Percentiles rank a stretch among this genome's conserved stretches.
Evolutionary conservation across 2,888 invertebrate species (phyloP).

Genomic region (Drosophila tanythrix): DNA sequence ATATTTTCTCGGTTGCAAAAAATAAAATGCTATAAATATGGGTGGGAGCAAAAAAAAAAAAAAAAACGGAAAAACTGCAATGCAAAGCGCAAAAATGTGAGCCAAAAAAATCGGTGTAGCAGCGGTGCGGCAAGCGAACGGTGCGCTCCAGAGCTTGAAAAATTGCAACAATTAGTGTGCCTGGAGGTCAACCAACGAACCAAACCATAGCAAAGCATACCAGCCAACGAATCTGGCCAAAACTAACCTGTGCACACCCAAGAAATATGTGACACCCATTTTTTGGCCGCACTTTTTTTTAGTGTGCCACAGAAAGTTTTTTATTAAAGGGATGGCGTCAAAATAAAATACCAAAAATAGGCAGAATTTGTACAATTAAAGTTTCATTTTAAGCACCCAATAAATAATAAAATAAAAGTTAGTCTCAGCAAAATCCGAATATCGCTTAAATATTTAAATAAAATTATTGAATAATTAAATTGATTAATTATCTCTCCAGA

Average conservation of each 20-base stretch:
- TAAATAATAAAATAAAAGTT: not conserved
- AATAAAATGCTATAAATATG: not conserved
- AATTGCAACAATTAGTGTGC: conserved; percentile 74
- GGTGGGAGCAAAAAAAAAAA: conserved; percentile 14
- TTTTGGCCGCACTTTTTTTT: conserved; percentile 10
- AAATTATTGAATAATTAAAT: not conserved
- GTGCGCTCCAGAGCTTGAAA: conserved; percentile 67
- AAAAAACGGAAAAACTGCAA: conserved; percentile 13
- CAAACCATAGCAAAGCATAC: conserved; percentile 26
- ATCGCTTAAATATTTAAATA: too few species aligned
- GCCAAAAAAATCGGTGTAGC: conserved; percentile 10
- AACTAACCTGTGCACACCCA: conserved; percentile 35
- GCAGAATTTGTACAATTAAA: not conserved
- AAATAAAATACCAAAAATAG: not conserved
- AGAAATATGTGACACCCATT: conserved; percentile 55
- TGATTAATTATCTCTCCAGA: not conserved
- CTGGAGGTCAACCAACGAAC: conserved; percentile 69
- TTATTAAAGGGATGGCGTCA: not conserved
- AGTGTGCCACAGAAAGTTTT: not conserved
- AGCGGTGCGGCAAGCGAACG: conserved; percentile 27
- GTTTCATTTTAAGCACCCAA: not conserved
- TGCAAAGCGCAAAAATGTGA: conserved; percentile 12
- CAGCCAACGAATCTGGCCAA: conserved; percentile 8
- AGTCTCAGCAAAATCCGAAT: not conserved
- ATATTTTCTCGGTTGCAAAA: conserved; percentile 62